Evolutionary conservation across 1,140 invertebrate species (phyloP), one percentile per base, ranked within the genome.

Genomic region (Lineus longissimus): DNA sequence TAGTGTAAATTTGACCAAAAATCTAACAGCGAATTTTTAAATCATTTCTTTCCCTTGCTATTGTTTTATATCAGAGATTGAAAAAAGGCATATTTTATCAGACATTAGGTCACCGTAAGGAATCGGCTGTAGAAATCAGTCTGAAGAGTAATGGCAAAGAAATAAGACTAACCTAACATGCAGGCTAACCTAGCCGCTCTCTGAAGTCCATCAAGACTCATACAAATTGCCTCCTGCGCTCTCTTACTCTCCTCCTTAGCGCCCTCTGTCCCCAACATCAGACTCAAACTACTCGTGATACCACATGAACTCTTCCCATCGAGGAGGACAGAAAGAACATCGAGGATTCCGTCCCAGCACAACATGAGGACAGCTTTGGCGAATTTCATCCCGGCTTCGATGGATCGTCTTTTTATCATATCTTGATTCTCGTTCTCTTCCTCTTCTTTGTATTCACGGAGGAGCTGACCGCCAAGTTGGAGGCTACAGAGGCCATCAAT

Each of bases 311-410:
- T 76, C 79, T 84, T 74, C 72, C 84, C 74, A 68, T 86, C 86
- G 54, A 95, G 79, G 0, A 92, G 87, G 0, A 88, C 88, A 19
- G 92, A 90, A 2, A 95, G 82, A 15, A 96, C 90, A n/a, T 89
- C 88, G 47, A 95, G 87, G 84, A 95, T 90, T 0, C 90, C 91
- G 54, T 91, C 89, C 93, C 93, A 96, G 74, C 93, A 94, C 69
- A 90, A 91, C 2, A 91, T 93, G 29, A 96, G 76, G n/a, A 96
- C 87, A 67, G 82, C 73, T 17, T 81, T 70, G 29, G 82, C 74
- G 45, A 86, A 76, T 56, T 83, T 84, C 63, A 81, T 76, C 58
- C 85, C 85, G 86, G 33, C 33, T 15, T 36, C 91, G 1, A 90
- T 91, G 33, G 33, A 36, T 15, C 15, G 33, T 7, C 33, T 4